Evolutionary conservation across 2,888 invertebrate genomes (phyloP).

Genomic region (Erebia aethiops): DNA sequence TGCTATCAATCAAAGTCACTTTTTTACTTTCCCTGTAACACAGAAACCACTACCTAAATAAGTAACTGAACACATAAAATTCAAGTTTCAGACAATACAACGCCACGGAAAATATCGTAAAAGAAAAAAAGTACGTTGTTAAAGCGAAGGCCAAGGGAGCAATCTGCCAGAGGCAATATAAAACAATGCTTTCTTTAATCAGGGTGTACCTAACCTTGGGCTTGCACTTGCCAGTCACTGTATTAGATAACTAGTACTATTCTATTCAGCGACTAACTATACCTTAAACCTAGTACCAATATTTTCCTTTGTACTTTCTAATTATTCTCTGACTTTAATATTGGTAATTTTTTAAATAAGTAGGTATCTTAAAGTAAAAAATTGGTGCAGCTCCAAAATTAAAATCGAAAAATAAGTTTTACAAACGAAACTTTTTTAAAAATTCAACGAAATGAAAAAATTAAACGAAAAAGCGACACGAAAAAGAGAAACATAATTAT

Average conservation of each 20-base stretch:
- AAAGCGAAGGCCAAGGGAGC: constrained; percentile 28
- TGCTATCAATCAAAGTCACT: background rate
- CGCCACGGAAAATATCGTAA: constrained; percentile 22
- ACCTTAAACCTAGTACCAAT: background rate
- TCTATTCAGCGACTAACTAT: background rate
- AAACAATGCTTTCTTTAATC: constrained; percentile 28
- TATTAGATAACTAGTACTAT: background rate
- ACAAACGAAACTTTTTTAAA: too few species aligned
- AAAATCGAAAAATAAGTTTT: too few species aligned
- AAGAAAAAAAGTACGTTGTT: constrained; percentile 11
- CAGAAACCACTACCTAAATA: background rate
- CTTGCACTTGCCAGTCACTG: constrained; percentile 18
- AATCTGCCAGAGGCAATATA: constrained; percentile 27
- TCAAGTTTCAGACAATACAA: constrained; percentile 8
- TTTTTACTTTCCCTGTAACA: background rate
- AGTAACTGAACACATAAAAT: constrained; percentile 6
- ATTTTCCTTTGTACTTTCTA: background rate
- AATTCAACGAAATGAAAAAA: too few species aligned
- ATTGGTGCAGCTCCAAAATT: too few species aligned
- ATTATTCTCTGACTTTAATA: background rate
- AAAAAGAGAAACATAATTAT: too few species aligned
- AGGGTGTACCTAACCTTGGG: constrained; percentile 23
- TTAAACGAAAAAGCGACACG: too few species aligned
- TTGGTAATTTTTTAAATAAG: background rate
- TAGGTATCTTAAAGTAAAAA: too few species aligned